These are phyloP conservation scores for Acanthopagrus latus DNA, from an alignment of 2,797 vertebrate genomes.

Conservation along the genomic window DNA sequence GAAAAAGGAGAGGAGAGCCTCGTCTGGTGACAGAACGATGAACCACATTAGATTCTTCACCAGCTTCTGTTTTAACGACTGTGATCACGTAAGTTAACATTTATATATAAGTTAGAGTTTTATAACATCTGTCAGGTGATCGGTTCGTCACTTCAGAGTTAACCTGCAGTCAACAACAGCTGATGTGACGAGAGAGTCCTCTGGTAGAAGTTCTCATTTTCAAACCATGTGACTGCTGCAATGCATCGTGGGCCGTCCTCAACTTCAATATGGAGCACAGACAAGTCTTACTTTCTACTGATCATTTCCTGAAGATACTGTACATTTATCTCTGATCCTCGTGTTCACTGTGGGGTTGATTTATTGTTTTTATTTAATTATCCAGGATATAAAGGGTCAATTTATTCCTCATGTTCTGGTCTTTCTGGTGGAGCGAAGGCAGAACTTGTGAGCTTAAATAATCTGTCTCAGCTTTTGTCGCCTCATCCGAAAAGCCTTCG, in stretches of 20 bases:
- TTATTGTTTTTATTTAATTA: neutral
- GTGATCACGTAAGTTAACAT: too few species aligned
- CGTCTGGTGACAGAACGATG: neutral
- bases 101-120: neutral
- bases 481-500: neutral
- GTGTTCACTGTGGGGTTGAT: neutral
- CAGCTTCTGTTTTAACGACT: too few species aligned
- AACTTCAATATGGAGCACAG: too few species aligned
- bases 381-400: neutral
- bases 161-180: neutral
- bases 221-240: too few species aligned
- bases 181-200: too few species aligned
- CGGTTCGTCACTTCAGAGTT: conserved; percentile 1
- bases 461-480: neutral
- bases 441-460: too few species aligned
- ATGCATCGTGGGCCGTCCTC: too few species aligned
- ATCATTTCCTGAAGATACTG: too few species aligned
- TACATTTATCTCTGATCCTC: neutral
- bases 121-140: neutral
- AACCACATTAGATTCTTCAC: neutral
- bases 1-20: too few species aligned
- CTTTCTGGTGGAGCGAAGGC: neutral
- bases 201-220: too few species aligned
- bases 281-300: too few species aligned
- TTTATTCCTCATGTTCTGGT: neutral